Base-by-base conservation (phyloP, 2,113 vertebrate species). In the Pteruthius melanotis region DNA sequence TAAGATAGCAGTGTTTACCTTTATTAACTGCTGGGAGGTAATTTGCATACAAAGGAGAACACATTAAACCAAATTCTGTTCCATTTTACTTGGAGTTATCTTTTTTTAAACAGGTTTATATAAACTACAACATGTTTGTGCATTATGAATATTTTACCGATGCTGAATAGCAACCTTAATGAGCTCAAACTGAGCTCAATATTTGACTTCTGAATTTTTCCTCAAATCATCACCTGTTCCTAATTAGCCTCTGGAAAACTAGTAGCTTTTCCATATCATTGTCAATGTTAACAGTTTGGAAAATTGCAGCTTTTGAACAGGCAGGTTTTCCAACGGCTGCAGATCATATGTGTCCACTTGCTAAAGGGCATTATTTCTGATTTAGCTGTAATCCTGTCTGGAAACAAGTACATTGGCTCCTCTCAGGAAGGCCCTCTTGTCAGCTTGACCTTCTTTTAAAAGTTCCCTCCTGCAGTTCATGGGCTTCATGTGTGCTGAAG, bases 111-210 rank as follows among this genome's bases (percentile, higher is more conserved):
- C 56, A 80, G 79, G 79, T 93, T 95, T 95, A 87, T 88, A 87
- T 91, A 95, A 96, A 82, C 57, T 94, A 44, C 56, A 80, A 57
- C 68, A 39, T 96, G 93, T 94, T 96, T 96, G 80, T 93, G 78
- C 91, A 96, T 96, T 96, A 95, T 92, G 94, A 96, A 94, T 93
- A 84, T 97, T 95, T 98, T 92, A 97, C 87, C 75, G 71, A 66
- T 88, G 83, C 81, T 90, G 95, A 97, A 91, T 79, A 94, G 74
- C 82, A 91, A 93, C 94, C 84, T 96, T 97, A 97, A 97, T 72
- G 90, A 98, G 83, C 95, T 96, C 90, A 86, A 93, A 94, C 92
- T 87, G 91, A 97, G 95, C 89, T 94, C 74, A 65, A 42, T 95
- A 66, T 98, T 97, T 96, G 96, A 96, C 95, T 97, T 95, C 80